Evolutionary conservation across 64 coral and sea anemone genomes (phyloP).

Genomic region (Pocillopora damicornis): DNA sequence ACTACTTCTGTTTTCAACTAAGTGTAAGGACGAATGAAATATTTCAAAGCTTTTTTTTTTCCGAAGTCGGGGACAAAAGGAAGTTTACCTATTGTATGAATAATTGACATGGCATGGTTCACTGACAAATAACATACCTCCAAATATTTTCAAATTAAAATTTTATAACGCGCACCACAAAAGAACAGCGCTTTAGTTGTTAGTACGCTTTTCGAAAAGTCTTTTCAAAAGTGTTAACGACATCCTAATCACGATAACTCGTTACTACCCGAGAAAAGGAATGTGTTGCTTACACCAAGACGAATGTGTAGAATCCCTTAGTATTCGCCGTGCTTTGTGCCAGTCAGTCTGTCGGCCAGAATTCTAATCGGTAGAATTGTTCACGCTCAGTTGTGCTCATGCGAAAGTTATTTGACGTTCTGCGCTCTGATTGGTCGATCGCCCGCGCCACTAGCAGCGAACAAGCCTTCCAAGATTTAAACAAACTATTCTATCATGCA

Average conservation of each 20-base stretch:
- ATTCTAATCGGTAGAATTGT: conserved; percentile 46
- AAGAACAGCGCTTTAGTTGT: conserved; percentile 32
- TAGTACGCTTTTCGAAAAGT: neutral
- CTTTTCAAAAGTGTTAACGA: conserved; percentile 16
- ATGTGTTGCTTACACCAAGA: neutral
- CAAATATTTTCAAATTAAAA: conserved; percentile 71
- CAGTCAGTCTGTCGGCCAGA: neutral
- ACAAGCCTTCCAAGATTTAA: conserved; percentile 60
- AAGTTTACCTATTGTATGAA: conserved; percentile 73
- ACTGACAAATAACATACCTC: conserved; percentile 69
- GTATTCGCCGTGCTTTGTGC: neutral
- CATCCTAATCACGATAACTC: neutral
- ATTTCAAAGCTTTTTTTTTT: conserved; percentile 22
- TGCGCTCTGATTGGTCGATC: conserved; percentile 60
- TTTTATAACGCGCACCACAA: conserved; percentile 32
- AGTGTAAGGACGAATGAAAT: conserved; percentile 7
- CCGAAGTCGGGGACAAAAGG: conserved; percentile 29
- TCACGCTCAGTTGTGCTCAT: conserved; percentile 44
- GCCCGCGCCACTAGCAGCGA: conserved; percentile 67
- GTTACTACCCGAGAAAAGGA: conserved; percentile 8
- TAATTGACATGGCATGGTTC: conserved; percentile 83
- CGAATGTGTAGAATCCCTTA: neutral
- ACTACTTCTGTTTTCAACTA: neutral
- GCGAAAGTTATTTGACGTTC: conserved; percentile 63
- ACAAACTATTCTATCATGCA: conserved; percentile 84